Evolutionary conservation across 2,888 invertebrate genomes (phyloP).

Genomic region (Hirtodrosophila duncani): DNA sequence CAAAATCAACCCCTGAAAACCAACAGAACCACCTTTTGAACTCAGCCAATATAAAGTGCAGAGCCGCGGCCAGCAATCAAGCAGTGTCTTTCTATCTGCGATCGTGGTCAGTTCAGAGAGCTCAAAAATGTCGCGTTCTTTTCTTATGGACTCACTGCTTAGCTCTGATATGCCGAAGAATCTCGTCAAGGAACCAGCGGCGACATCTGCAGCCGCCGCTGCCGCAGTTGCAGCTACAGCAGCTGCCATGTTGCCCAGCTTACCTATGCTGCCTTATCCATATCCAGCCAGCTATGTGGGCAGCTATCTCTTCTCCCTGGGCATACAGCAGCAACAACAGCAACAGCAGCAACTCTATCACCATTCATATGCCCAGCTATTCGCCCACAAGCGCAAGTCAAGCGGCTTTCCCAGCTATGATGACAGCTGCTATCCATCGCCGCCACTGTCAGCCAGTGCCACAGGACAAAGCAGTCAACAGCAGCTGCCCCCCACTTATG

Average conservation of each 20-base stretch:
- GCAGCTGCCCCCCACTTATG: slow-evolving; percentile 27
- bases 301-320: slow-evolving; percentile 83
- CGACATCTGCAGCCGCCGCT: slow-evolving; percentile 55
- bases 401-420: slow-evolving; percentile 51
- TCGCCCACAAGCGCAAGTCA: slow-evolving; percentile 64
- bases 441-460: slow-evolving; percentile 53
- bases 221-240: slow-evolving; percentile 79
- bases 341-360: slow-evolving; percentile 56
- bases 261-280: slow-evolving; percentile 82
- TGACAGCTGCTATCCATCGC: slow-evolving; percentile 56
- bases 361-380: slow-evolving; percentile 67
- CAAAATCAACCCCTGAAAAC: slow-evolving; percentile 44
- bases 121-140: slow-evolving; percentile 87
- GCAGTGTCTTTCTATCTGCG: slow-evolving; percentile 62
- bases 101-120: slow-evolving; percentile 55
- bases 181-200: slow-evolving; percentile 71
- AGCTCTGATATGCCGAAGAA: slow-evolving; percentile 81
- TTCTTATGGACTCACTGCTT: slow-evolving; percentile 88
- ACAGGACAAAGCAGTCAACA: slow-evolving; percentile 18
- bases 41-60: slow-evolving; percentile 69
- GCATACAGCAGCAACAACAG: slow-evolving; percentile 81
- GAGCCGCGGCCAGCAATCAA: slow-evolving; percentile 32
- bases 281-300: slow-evolving; percentile 83
- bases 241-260: slow-evolving; percentile 70
- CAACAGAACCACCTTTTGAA: slow-evolving; percentile 18